phyloP scores from a whole-genome alignment of 2,113 vertebrate species.

The Anolis sagrei region DNA sequence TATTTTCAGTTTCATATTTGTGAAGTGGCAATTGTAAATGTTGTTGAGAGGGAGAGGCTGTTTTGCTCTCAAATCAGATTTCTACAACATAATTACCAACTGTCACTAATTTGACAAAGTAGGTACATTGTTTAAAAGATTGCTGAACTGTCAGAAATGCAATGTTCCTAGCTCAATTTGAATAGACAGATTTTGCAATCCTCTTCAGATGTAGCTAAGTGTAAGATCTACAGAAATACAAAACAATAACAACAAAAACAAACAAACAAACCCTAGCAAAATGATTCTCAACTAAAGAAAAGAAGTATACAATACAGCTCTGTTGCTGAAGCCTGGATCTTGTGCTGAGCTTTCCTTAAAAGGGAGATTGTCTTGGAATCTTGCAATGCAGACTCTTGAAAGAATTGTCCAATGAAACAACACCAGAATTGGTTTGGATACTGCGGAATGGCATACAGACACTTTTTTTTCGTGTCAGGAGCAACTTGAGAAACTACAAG shows the following conservation, averaged over 20 bases:
- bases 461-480: no score
- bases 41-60: neutral
- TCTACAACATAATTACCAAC: conserved; percentile 45
- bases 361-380: neutral
- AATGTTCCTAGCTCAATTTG: conserved; percentile 28
- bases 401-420: neutral
- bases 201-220: neutral
- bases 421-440: neutral
- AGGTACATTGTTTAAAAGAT: conserved; percentile 41
- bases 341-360: neutral
- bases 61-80: conserved; percentile 38
- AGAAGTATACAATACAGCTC: neutral
- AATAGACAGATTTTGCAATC: conserved; percentile 24
- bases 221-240: neutral
- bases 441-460: no score
- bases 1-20: conserved; percentile 28
- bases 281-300: neutral
- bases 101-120: conserved; percentile 36
- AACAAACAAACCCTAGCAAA: neutral
- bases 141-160: conserved; percentile 45
- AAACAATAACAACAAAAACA: no score
- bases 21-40: neutral
- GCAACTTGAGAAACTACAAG: no score
- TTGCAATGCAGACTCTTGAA: neutral
- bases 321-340: neutral